Percentiles rank a stretch among this genome's conserved stretches.
phyloP scores from a whole-genome alignment of 1,140 invertebrate species.

The Eueides isabella region DNA sequence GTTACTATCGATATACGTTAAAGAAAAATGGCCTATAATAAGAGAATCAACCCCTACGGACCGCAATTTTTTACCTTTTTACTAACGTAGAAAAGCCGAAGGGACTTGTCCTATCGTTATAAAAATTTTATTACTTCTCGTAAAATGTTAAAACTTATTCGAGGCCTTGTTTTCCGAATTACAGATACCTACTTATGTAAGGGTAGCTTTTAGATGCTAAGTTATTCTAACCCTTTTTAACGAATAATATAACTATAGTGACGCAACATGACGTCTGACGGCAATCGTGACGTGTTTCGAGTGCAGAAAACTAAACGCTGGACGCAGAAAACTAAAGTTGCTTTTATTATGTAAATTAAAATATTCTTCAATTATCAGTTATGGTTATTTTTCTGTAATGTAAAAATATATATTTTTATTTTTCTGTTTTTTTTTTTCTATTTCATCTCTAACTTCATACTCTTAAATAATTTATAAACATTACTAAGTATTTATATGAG shows the following conservation, averaged over 20 bases:
- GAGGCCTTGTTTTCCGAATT: slow-evolving; percentile 12
- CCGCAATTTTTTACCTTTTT: slow-evolving; percentile 41
- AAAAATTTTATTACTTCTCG: slow-evolving; percentile 33
- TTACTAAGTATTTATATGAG: neutral
- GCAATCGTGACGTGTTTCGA: no score
- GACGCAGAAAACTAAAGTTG: no score
- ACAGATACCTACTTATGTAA: slow-evolving; percentile 1
- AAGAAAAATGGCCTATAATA: slow-evolving; percentile 35
- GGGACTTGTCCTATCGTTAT: slow-evolving; percentile 27
- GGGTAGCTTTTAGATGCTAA: neutral
- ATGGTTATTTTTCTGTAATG: no score
- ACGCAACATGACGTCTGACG: no score
- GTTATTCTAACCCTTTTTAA: neutral
- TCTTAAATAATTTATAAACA: no score
- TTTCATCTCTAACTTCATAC: no score
- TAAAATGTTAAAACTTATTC: slow-evolving; percentile 24
- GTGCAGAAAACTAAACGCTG: no score
- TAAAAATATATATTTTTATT: no score
- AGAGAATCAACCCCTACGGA: slow-evolving; percentile 30
- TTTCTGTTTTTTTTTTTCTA: no score
- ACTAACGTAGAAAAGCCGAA: slow-evolving; percentile 30
- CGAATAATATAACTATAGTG: neutral
- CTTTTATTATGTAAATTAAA: no score
- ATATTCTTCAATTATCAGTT: no score
- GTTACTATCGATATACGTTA: neutral